These are phyloP conservation scores for Sebastes dallii DNA, from an alignment of 2,797 vertebrate genomes.

Conservation along the genomic window DNA sequence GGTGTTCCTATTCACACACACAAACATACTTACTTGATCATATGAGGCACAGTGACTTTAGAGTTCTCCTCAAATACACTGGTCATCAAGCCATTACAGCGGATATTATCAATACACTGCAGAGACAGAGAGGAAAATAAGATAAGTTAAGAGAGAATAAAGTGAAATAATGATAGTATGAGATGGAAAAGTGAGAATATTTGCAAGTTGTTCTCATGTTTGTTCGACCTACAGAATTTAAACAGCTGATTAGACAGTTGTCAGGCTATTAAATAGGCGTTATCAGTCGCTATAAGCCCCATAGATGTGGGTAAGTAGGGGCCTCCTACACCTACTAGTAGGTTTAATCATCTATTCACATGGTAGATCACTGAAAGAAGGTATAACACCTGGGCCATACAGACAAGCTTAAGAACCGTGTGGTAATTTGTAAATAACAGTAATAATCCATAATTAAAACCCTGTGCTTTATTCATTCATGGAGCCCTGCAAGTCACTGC, in stretches of 20 bases:
- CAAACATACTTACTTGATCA: constrained; percentile 94
- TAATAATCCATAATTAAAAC: no score
- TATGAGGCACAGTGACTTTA: constrained; percentile 97
- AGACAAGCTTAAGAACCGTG: no score
- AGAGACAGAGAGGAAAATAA: constrained; percentile 6
- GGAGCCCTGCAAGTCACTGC: no score
- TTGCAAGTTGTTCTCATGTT: background rate
- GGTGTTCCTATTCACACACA: constrained; percentile 49
- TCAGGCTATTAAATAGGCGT: no score
- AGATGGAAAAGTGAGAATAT: background rate
- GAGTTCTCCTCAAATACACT: constrained; percentile 99
- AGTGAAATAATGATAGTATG: background rate
- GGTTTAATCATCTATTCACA: no score
- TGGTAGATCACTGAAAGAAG: no score
- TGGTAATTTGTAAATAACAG: no score
- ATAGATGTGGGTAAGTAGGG: no score
- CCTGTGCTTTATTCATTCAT: no score
- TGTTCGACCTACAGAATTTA: background rate
- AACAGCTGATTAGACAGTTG: background rate
- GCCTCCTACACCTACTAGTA: no score
- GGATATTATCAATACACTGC: constrained; percentile 98
- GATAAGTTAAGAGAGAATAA: background rate
- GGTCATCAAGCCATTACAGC: constrained; percentile 98
- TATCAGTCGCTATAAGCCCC: no score
- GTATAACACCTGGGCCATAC: no score